Evolutionary conservation across 2,797 vertebrate species (phyloP), one percentile per base, ranked within the genome.

Genomic region (Clamator glandarius): DNA sequence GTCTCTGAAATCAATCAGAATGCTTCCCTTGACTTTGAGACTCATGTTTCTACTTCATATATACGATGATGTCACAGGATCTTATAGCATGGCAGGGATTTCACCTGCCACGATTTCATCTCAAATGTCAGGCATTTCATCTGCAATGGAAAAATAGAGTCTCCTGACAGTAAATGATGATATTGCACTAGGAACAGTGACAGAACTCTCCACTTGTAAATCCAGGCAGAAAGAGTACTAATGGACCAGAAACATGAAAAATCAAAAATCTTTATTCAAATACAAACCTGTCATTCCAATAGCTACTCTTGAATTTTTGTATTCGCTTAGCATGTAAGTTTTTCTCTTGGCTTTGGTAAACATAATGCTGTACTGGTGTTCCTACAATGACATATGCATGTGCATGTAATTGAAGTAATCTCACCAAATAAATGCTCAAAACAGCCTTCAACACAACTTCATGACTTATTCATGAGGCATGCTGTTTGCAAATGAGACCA

Each of bases 401-500:
- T 74, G 67, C 7, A 1, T 69, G 33, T 12, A 64, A 54, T 36
- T 51, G 72, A 80, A 90, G 31, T 15, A 79, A 75, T 66, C 66
- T 28, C 25, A 39, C 48, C 84, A 94, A 94, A 84, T 50, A 88
- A 92, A 75, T 64, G 67, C 54, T 92, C 25, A 62, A 80, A 87
- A n/a, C 62, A 70, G 42, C 31, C 78, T 87, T 79, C 59, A 68
- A 17, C 68, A n/a, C 42, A 21, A 28, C 64, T 44, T 91, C 58
- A 67, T 91, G 54, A 73, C 59, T 96, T 95, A 84, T 91, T 90
- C 69, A 62, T 80, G 89, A 95, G 81, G 51, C 52, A 63, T 58
- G 59, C 72, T 63, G 55, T 92, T 95, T 95, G 58, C 66, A 90
- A 91, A 79, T 80, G 63, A 89, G 62, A 77, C 58, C 82, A 33